Base-by-base conservation (phyloP, 2,888 invertebrate species). In the Perizoma flavofasciatum region DNA sequence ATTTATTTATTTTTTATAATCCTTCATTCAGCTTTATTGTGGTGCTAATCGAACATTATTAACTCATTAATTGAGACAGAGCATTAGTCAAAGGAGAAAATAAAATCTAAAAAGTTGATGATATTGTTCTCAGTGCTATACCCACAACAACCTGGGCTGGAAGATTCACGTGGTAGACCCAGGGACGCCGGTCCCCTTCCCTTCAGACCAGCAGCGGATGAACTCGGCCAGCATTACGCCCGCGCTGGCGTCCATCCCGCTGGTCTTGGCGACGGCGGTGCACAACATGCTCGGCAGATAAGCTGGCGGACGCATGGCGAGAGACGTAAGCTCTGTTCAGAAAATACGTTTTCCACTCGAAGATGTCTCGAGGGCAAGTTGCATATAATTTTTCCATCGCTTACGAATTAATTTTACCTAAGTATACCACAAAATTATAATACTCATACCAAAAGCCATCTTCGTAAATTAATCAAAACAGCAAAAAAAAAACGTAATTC, bases 121-220 rank as follows among this genome's bases (percentile, higher is more conserved):
- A 43, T 2, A 22, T 22, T 22, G 22, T 34, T 34, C 40, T 10
- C 90, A 98, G 98, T 98, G 98, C 86, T 98, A 96, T 89, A 95
- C 96, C n/a, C 98, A 98, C 90, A 96, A 95, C 69, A 96, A 97
- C 83, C 91, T 98, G 35, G 98, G 98, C 50, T 98, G 98, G 98
- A 98, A 97, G 85, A 98, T 98, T 72, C 95, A 96, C 83, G 96
- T 98, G 4, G 95, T 97, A 8, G 95, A 97, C 75, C 94, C 95
- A 0, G 96, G 96, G 0, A 83, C 88, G 0, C 78, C 80, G 0
- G 80, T 92, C 1, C 89, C 89, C 0, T 63, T 78, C 1, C 80
- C 86, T 0, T 81, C 82, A 0, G 81, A 83, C 63, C 82, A 79
- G 49, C 60, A 73, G 69, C 66, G 74, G 6, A 55, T 71, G 55